A percentile compares a stretch with the other conserved stretches of the same genome.
phyloP scores from a whole-genome alignment of 2,113 vertebrate genomes.

The Puma concolor region DNA sequence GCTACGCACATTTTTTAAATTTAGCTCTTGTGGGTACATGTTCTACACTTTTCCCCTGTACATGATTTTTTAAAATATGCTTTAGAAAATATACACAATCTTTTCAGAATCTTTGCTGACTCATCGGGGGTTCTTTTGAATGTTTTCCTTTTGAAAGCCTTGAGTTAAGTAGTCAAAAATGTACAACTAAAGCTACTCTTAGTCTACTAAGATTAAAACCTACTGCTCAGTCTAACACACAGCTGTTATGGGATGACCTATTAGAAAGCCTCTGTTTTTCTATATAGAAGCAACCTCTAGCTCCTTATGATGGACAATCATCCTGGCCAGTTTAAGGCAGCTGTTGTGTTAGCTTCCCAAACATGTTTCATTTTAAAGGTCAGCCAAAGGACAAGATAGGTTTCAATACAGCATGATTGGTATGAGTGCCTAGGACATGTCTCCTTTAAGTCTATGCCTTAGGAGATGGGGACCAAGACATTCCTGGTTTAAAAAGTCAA shows the following conservation, averaged over 20 bases:
- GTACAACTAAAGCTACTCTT: conserved; percentile 44
- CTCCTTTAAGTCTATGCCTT: neutral
- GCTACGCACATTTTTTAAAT: conserved; percentile 88
- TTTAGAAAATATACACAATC: conserved; percentile 83
- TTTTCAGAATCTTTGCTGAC: conserved; percentile 74
- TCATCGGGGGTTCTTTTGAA: conserved; percentile 66
- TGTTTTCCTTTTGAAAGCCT: conserved; percentile 52
- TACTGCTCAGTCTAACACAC: neutral
- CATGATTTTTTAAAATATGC: conserved; percentile 76
- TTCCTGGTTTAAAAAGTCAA: conserved; percentile 22
- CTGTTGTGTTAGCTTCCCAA: neutral
- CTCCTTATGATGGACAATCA: conserved; percentile 17
- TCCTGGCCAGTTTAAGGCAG: neutral
- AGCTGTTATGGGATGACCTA: neutral
- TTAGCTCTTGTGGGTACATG: conserved; percentile 87
- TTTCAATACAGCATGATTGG: neutral
- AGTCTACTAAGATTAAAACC: conserved; percentile 50
- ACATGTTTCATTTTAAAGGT: neutral
- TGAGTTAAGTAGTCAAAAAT: conserved; percentile 57
- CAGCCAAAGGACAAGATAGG: neutral
- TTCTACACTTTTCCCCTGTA: conserved; percentile 84
- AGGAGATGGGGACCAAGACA: neutral
- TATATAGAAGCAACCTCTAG: neutral
- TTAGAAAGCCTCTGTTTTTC: conserved; percentile 24
- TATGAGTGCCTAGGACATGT: neutral